Conservation (phyloP, 2,888 invertebrate species). For the Yponomeuta cagnagella region DNA sequence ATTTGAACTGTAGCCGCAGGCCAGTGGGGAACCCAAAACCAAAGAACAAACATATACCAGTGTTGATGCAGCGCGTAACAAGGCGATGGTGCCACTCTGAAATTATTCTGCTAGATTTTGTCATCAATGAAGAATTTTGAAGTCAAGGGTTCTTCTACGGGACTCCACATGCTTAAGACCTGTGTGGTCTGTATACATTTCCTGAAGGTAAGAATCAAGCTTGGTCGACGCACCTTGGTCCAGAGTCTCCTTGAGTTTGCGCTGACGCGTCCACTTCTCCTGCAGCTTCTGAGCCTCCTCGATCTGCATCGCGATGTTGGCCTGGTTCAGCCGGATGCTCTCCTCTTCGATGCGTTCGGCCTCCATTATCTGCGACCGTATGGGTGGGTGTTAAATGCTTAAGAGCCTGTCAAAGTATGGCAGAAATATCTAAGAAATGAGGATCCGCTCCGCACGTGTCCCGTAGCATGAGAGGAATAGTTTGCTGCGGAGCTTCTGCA, state of each 20-base stretch:
- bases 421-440: not conserved
- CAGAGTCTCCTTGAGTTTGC: conserved; percentile 74
- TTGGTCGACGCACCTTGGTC: conserved; percentile 54
- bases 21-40: no score
- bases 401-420: not conserved
- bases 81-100: no score
- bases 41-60: no score
- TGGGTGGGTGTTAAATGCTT: not conserved
- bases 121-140: no score
- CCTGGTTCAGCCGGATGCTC: conserved; percentile 77
- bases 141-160: no score
- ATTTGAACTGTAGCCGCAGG: no score
- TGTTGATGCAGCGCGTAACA: no score
- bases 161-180: no score
- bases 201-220: no score
- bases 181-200: no score
- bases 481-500: no score
- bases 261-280: conserved; percentile 68
- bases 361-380: conserved; percentile 62
- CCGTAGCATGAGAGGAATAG: not conserved
- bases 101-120: no score
- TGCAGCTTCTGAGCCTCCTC: conserved; percentile 77
- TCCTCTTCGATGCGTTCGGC: conserved; percentile 82
- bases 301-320: conserved; percentile 78
- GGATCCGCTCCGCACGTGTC: not conserved